Base-by-base conservation (phyloP, 2,113 vertebrate genomes). In the Python bivittatus region DNA sequence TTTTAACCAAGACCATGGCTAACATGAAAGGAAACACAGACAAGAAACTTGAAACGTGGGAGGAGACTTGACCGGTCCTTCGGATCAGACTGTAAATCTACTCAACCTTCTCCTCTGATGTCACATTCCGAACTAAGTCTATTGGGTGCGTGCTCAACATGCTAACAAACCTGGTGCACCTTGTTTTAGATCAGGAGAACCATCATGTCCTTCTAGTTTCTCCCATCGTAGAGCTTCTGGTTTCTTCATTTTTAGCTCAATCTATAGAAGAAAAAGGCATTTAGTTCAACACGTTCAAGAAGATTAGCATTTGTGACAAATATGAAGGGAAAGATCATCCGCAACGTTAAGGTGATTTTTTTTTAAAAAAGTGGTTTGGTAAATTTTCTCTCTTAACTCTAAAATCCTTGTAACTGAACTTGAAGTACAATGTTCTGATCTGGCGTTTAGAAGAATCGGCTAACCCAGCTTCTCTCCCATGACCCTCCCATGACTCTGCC, bases 181-280 rank as follows among this genome's bases (percentile, higher is more conserved):
- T 95, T 98, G 98, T 97, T 99, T 99, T 93, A 98, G 92, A 27
- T 95, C 97, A 64, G 97, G 96, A 95, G 97, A 96, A 89, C 97
- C 96, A 96, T 97, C 98, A 93, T 99, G 97, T 79, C 98, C 98
- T 95, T 99, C 99, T 96, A 99, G 97, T 95, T 98, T 99, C 96
- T 99, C 99, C 99, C 99, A 99, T 97, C 98, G 98, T 94, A 98
- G 97, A 91, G 98, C 98, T 94, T 99, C 99, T 10, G 98, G 98
- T 96, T 99, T 99, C 98, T 98, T 99, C 98, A 99, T 98, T 98
- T 99, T 99, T 97, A 99, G 98, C 97, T 99, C 99, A 97, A 99
- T 97, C 99, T 99, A 96, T 64, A 94, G 84, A 90, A 96, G 20
- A 93, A 52, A 92, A 94, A 94, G 83, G 92, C 89, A 54, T n/a